Evolutionary conservation across 1,140 invertebrate species (phyloP), one percentile per base, ranked within the genome.

Genomic region (Cyrtorhinus lividipennis): DNA sequence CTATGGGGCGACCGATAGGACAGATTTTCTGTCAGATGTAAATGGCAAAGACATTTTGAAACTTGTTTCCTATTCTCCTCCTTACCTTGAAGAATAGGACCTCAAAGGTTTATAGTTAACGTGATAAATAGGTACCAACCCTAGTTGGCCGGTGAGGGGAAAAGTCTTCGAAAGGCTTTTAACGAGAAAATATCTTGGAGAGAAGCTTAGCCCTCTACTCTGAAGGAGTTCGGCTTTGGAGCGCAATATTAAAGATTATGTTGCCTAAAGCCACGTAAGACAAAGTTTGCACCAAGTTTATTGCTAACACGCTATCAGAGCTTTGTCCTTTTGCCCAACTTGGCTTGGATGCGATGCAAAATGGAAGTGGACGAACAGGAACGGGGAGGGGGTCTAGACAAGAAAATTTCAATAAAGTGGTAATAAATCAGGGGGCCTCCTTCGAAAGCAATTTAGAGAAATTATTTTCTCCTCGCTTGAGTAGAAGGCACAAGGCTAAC

Each of bases 351-450:
- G n/a, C n/a, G n/a, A n/a, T n/a, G n/a, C n/a, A n/a, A n/a, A n/a
- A n/a, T n/a, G n/a, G n/a, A n/a, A 44, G 38, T 44, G 38, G 38
- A n/a, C n/a, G 8, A 44, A 44, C 8, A 44, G 38, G 38, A 53
- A 20, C 5, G 48, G 20, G 48, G 48, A 5, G 20, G 8, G 48
- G 20, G 20, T 5, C 12, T 5, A 53, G 48, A 53, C 20, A 20
- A 53, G 48, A 20, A 20, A 53, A 53, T 53, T 53, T 53, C 48
- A 10, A 53, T 53, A 53, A 53, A 20, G 48, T 20, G 48, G 48
- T 20, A 53, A 53, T 53, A 53, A 53, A 53, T 53, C 48, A 53
- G 48, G 18, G 20, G 48, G 18, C 18, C 20, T 10, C 18, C 48
- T 12, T 53, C 18, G 48, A 53, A 12, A 53, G 48, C 20, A 53